These are phyloP conservation scores for Cetonia aurata DNA, from an alignment of 2,888 invertebrate genomes.

Conservation along the genomic window DNA sequence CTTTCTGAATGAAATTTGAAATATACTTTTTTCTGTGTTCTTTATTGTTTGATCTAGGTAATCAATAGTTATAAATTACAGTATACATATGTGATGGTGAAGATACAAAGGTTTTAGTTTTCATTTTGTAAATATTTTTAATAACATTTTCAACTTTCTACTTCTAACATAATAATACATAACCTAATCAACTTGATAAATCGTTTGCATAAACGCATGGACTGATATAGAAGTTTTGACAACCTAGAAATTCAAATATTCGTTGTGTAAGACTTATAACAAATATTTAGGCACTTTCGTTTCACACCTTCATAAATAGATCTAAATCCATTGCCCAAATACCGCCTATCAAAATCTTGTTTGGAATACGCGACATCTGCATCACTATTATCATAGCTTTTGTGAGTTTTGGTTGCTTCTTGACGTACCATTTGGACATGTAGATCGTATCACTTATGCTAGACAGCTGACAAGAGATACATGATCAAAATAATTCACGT, in stretches of 20 bases:
- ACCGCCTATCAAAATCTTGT: constrained; percentile 41
- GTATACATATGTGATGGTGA: no score
- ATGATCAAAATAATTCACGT: not conserved
- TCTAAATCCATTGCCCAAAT: constrained; percentile 42
- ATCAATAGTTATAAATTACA: no score
- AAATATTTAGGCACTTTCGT: not conserved
- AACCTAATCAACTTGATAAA: constrained; percentile 25
- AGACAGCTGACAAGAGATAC: not conserved
- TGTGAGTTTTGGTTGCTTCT: constrained; percentile 39
- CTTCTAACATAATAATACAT: no score
- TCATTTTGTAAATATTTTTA: no score
- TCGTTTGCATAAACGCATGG: constrained; percentile 42
- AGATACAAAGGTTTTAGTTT: no score
- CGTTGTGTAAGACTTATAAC: not conserved
- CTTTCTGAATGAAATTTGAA: no score
- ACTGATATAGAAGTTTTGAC: constrained; percentile 37
- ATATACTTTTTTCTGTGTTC: no score
- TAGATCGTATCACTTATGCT: constrained; percentile 32
- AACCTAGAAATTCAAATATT: constrained; percentile 33
- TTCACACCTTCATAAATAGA: constrained; percentile 40
- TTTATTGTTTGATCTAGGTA: no score
- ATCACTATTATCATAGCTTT: constrained; percentile 37
- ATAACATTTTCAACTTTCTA: no score
- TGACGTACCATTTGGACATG: constrained; percentile 41
- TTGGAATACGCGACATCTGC: constrained; percentile 29